These are phyloP conservation scores for Drosophila mauritiana DNA, from an alignment of 1,140 invertebrate species.

Conservation along the genomic window DNA sequence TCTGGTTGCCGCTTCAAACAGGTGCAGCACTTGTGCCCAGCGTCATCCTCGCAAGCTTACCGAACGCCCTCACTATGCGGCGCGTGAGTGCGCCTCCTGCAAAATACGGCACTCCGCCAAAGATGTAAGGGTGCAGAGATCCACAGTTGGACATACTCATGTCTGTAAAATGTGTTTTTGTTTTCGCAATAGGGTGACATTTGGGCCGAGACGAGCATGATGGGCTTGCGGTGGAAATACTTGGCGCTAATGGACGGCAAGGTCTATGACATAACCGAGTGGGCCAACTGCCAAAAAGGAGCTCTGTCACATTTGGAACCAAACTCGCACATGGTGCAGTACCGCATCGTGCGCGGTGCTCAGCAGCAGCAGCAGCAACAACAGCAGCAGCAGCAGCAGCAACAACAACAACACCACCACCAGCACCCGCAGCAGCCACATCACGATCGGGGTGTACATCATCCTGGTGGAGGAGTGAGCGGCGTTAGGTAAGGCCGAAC, in stretches of 20 bases:
- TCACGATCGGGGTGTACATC: conserved; percentile 54
- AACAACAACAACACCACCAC: conserved; percentile 42
- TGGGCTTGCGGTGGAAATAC: conserved; percentile 96
- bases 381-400: conserved; percentile 49
- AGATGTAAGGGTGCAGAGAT: conserved; percentile 87
- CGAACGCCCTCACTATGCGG: conserved; percentile 94
- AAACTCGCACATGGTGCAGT: conserved; percentile 96
- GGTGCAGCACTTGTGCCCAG: conserved; percentile 95
- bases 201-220: conserved; percentile 95
- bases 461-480: conserved; percentile 53
- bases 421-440: conserved; percentile 59
- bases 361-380: conserved; percentile 85
- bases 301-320: conserved; percentile 92
- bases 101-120: conserved; percentile 95
- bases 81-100: conserved; percentile 94
- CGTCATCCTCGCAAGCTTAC: conserved; percentile 94
- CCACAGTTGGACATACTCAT: neutral
- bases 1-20: conserved; percentile 40
- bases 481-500: conserved; percentile 54
- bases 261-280: conserved; percentile 97
- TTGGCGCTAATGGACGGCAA: conserved; percentile 98
- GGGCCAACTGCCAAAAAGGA: conserved; percentile 96
- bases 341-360: conserved; percentile 93
- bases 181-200: conserved; percentile 91
- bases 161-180: neutral